These are phyloP conservation scores for Lumbricus terrestris DNA, from an alignment of 2,888 invertebrate species.

Conservation along the genomic window DNA sequence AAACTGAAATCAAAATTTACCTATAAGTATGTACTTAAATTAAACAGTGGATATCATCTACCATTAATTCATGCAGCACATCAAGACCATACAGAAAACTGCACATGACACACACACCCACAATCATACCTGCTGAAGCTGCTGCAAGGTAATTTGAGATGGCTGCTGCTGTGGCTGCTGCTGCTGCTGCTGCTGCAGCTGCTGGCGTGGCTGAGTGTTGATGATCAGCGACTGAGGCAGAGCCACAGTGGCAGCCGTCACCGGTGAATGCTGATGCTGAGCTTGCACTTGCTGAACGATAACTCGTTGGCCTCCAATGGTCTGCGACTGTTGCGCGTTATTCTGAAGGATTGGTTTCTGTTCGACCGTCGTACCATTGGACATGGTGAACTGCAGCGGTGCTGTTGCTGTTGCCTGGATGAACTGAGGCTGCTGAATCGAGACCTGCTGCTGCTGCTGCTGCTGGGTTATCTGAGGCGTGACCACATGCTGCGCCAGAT, in stretches of 20 bases:
- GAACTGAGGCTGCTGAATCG: background rate
- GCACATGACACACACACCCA: background rate
- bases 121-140: constrained; percentile 17
- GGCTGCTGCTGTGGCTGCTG: background rate
- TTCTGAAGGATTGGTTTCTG: background rate
- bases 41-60: background rate
- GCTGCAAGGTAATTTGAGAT: constrained; percentile 9
- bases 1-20: background rate
- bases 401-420: background rate
- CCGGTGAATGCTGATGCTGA: background rate
- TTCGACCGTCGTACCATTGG: background rate
- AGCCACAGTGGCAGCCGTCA: background rate
- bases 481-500: background rate
- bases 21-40: background rate
- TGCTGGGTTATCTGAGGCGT: background rate
- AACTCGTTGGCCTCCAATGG: background rate
- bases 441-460: constrained; percentile 16
- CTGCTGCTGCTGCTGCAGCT: background rate
- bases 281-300: background rate
- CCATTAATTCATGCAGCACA: background rate
- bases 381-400: background rate
- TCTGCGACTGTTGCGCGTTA: background rate
- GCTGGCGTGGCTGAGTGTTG: background rate
- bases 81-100: background rate
- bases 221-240: constrained; percentile 6